Evolutionary conservation across 2,888 invertebrate species (phyloP).

Genomic region (Nowickia ferox): DNA sequence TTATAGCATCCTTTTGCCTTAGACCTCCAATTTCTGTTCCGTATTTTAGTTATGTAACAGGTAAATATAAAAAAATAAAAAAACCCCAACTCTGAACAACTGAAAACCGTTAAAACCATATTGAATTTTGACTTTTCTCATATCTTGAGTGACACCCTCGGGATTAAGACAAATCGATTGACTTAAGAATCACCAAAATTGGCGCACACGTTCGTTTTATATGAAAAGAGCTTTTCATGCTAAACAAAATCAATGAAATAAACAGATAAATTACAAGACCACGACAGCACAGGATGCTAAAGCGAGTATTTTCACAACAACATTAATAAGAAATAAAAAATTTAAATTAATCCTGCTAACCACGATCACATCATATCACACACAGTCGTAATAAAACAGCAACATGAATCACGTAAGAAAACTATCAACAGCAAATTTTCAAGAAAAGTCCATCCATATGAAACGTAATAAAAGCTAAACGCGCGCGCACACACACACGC

Average conservation of each 20-base stretch:
- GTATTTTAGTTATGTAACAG: no score
- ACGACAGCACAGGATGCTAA: slow-evolving; percentile 1
- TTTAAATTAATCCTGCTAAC: slow-evolving; percentile 27
- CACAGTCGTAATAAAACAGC: slow-evolving; percentile 35
- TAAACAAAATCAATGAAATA: slow-evolving; percentile 29
- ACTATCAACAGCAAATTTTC: slow-evolving; percentile 57
- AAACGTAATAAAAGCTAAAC: slow-evolving; percentile 6
- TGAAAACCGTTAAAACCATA: no score
- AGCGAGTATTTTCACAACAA: slow-evolving; percentile 31
- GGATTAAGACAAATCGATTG: no score
- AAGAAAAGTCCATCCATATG: slow-evolving; percentile 46
- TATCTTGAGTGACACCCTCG: no score
- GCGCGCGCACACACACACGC: slow-evolving; percentile 3
- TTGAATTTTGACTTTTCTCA: no score
- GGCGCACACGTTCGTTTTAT: background rate
- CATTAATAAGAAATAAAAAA: slow-evolving; percentile 9
- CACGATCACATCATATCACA: slow-evolving; percentile 5
- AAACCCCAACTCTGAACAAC: no score
- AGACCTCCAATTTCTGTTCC: no score
- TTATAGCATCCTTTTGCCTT: no score
- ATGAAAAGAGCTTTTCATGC: slow-evolving; percentile 13
- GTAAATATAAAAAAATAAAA: no score
- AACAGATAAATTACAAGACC: background rate
- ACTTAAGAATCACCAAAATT: no score
- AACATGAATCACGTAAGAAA: slow-evolving; percentile 66